Evolutionary conservation across 2,797 vertebrate genomes (phyloP).

Genomic region (Fistularia tabacaria): DNA sequence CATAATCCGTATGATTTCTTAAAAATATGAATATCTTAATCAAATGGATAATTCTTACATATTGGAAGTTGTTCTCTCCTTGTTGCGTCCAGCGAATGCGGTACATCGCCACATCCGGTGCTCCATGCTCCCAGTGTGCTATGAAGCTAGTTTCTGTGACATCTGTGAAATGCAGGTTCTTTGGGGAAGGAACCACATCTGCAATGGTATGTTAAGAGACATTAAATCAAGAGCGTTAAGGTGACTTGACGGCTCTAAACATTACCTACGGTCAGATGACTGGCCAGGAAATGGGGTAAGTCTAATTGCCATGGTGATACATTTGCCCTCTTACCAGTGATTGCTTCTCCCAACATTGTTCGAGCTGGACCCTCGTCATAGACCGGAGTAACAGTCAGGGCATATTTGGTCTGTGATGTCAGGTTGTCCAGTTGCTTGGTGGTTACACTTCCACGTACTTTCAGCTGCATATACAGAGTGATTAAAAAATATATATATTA

Average conservation of each 20-base stretch:
- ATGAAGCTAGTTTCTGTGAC: conserved; percentile 86
- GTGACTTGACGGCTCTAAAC: neutral
- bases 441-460: conserved; percentile 81
- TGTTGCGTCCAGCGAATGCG: conserved; percentile 86
- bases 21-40: conserved; percentile 16
- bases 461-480: conserved; percentile 73
- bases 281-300: no score
- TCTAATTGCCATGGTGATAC: neutral
- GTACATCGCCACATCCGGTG: conserved; percentile 91
- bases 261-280: neutral
- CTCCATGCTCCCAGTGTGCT: conserved; percentile 92
- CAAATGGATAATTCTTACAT: conserved; percentile 64
- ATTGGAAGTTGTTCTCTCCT: conserved; percentile 68
- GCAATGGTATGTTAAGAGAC: neutral
- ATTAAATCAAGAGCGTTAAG: neutral
- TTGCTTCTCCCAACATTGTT: conserved; percentile 76
- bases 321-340: conserved; percentile 78
- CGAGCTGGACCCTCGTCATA: conserved; percentile 83
- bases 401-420: conserved; percentile 87
- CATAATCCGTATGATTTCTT: conserved; percentile 18
- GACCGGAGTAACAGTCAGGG: conserved; percentile 83
- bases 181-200: conserved; percentile 92
- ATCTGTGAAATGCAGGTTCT: conserved; percentile 87
- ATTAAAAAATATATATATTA: neutral
- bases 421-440: conserved; percentile 81